Evolutionary conservation across 2,888 invertebrate genomes (phyloP).

Genomic region (Cryptocephalus moraei): DNA sequence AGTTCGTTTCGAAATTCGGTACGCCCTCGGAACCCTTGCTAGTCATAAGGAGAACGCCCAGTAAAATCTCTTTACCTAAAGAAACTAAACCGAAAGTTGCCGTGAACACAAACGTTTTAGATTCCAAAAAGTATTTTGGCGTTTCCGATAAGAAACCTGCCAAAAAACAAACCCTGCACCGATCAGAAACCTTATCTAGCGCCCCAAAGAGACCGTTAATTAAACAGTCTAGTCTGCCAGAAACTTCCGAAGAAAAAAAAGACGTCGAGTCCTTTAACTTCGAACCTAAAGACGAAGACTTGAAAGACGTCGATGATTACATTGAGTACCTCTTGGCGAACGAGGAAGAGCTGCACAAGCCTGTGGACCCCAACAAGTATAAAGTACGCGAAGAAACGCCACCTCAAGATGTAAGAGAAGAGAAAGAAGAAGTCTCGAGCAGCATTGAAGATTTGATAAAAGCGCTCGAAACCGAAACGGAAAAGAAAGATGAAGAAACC

Average conservation of each 20-base stretch:
- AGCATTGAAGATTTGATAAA: slow-evolving; percentile 38
- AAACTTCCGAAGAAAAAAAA: slow-evolving; percentile 18
- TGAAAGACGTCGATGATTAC: slow-evolving; percentile 33
- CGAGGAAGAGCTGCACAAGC: slow-evolving; percentile 35
- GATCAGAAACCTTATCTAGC: slow-evolving; percentile 18
- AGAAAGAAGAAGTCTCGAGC: slow-evolving; percentile 26
- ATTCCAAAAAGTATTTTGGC: slow-evolving; percentile 37
- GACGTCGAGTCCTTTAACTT: slow-evolving; percentile 31
- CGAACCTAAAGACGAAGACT: slow-evolving; percentile 34
- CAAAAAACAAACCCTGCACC: slow-evolving; percentile 6
- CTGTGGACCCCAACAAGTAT: slow-evolving; percentile 27
- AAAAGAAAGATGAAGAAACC: slow-evolving; percentile 13
- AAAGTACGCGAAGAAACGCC: slow-evolving; percentile 10
- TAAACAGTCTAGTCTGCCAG: slow-evolving; percentile 29
- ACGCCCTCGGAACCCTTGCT: slow-evolving; percentile 30
- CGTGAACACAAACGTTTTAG: slow-evolving; percentile 27
- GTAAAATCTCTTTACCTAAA: slow-evolving; percentile 34
- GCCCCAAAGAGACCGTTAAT: slow-evolving; percentile 15
- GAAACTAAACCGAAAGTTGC: slow-evolving; percentile 37
- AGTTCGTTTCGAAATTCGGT: slow-evolving; percentile 31
- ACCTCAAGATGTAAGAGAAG: slow-evolving; percentile 15
- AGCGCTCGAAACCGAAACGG: slow-evolving; percentile 33
- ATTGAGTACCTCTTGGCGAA: slow-evolving; percentile 35
- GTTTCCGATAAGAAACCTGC: slow-evolving; percentile 5
- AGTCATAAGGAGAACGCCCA: slow-evolving; percentile 37